phyloP scores from a whole-genome alignment of 2,888 invertebrate species.

The Capitulum mitella region DNA sequence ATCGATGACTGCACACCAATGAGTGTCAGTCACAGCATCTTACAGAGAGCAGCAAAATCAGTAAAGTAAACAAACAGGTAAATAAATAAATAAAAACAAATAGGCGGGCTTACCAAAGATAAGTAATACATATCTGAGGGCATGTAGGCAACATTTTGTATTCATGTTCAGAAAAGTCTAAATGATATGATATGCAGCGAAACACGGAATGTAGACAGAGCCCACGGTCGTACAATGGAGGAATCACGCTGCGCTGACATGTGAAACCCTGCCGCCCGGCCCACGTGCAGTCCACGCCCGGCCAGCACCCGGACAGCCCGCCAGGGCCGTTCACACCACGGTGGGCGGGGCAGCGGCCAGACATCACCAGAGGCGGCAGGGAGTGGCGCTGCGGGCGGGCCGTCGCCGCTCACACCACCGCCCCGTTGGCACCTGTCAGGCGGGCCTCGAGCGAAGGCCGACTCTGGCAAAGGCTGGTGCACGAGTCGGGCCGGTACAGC shows the following conservation, averaged over 20 bases:
- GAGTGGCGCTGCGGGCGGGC: background rate
- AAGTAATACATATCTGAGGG: background rate
- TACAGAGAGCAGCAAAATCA: background rate
- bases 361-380: background rate
- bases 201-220: background rate
- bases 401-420: background rate
- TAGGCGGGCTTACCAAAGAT: background rate
- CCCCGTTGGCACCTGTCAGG: background rate
- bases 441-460: background rate
- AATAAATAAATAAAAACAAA: background rate
- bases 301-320: too few species aligned
- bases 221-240: background rate
- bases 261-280: background rate
- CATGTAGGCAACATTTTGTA: background rate
- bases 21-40: background rate
- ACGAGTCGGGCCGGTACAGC: background rate
- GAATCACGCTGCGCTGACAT: background rate
- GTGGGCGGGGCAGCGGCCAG: too few species aligned
- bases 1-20: background rate
- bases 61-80: background rate
- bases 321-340: background rate
- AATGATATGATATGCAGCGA: background rate
- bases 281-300: too few species aligned
- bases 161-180: background rate
- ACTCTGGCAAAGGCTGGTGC: conserved; percentile 4